Evolutionary conservation across 2,113 vertebrate genomes (phyloP).

Genomic region (Stomatorhinus ivindoensis): DNA sequence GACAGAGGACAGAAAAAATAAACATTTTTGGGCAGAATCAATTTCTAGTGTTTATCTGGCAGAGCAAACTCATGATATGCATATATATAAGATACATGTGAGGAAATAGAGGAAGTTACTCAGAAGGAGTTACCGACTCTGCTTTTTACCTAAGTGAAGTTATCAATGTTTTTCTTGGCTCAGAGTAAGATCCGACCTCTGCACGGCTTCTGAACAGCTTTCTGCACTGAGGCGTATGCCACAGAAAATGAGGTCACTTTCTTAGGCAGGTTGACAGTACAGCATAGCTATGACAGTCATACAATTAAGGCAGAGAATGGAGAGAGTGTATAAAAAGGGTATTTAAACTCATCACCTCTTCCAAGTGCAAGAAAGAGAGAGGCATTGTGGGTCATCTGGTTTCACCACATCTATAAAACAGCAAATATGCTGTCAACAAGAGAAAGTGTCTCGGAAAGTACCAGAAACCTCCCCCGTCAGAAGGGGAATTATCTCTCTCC

Average conservation of each 20-base stretch:
- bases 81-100: neutral
- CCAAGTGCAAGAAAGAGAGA: neutral
- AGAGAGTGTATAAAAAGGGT: constrained; percentile 31
- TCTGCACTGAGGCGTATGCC: constrained; percentile 44
- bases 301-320: neutral
- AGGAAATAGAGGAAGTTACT: neutral
- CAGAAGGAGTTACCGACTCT: neutral
- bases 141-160: neutral
- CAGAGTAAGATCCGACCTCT: constrained; percentile 51
- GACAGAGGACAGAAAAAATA: neutral
- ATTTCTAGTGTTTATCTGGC: neutral
- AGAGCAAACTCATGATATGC: neutral
- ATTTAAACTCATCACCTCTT: constrained; percentile 48
- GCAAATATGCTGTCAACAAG: constrained; percentile 21
- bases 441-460: constrained; percentile 57
- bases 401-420: neutral
- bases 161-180: constrained; percentile 13
- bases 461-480: constrained; percentile 32
- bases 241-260: constrained; percentile 61
- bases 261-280: constrained; percentile 34
- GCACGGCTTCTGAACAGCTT: constrained; percentile 31
- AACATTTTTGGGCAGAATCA: neutral
- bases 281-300: constrained; percentile 18
- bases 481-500: constrained; percentile 26
- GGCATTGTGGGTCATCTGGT: neutral